Conservation (phyloP, 2,888 invertebrate genomes). For the Allygus modestus region DNA sequence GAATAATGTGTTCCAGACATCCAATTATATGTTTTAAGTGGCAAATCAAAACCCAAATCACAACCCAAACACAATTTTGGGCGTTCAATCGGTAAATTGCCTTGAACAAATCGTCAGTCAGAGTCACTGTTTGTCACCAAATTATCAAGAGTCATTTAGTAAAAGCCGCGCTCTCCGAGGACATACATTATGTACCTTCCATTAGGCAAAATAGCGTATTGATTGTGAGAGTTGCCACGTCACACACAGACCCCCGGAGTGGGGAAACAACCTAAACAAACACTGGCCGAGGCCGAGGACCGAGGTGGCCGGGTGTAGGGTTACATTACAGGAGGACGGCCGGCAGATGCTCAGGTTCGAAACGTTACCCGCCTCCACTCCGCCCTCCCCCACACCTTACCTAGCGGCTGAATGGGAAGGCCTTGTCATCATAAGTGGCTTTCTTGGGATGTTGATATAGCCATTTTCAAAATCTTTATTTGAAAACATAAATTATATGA, state of each 20-base stretch:
- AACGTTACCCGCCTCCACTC: neutral
- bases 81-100: neutral
- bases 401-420: too few relatives aligned
- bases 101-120: neutral
- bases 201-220: slow-evolving; percentile 61
- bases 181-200: slow-evolving; percentile 54
- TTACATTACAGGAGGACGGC: slow-evolving; percentile 9
- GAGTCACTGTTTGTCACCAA: slow-evolving; percentile 2
- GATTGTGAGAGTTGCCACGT: slow-evolving; percentile 45
- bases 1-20: too few relatives aligned
- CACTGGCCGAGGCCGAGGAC: neutral
- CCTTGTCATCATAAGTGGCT: neutral
- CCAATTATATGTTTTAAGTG: too few relatives aligned
- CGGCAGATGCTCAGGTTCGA: slow-evolving; percentile 24
- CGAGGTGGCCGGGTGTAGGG: neutral
- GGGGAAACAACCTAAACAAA: slow-evolving; percentile 12
- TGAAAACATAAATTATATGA: neutral
- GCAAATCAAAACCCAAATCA: neutral
- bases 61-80: neutral
- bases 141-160: slow-evolving; percentile 31
- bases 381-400: neutral
- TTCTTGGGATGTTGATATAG: neutral
- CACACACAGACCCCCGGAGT: slow-evolving; percentile 17
- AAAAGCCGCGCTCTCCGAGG: slow-evolving; percentile 5
- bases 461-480: neutral